Conservation (phyloP, 2,888 invertebrate species). For the Beris chalybata region DNA sequence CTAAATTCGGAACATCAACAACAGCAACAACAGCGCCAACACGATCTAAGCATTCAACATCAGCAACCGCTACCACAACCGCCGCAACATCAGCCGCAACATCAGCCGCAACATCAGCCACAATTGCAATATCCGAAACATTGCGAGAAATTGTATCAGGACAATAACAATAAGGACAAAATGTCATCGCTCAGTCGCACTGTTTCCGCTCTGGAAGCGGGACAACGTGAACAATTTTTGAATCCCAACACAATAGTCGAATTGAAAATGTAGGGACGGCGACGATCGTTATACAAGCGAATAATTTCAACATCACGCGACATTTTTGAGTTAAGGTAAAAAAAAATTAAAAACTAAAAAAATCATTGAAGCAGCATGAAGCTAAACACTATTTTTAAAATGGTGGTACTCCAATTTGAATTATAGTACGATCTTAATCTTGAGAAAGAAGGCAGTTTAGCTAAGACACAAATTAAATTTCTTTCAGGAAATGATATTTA, state of each 20-base stretch:
- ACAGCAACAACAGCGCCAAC: conserved; percentile 39
- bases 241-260: conserved; percentile 57
- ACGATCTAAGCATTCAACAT: conserved; percentile 45
- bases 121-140: conserved; percentile 13
- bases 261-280: conserved; percentile 52
- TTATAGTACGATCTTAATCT: too few relatives aligned
- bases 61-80: conserved; percentile 48
- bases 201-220: conserved; percentile 53
- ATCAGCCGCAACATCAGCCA: conserved; percentile 16
- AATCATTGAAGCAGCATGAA: too few relatives aligned
- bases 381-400: too few relatives aligned
- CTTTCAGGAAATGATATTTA: too few relatives aligned
- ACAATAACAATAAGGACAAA: conserved; percentile 44
- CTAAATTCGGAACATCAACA: conserved; percentile 46
- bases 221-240: conserved; percentile 56
- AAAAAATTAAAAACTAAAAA: too few relatives aligned
- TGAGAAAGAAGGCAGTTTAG: too few relatives aligned
- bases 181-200: conserved; percentile 52
- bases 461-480: too few relatives aligned
- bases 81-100: conserved; percentile 24
- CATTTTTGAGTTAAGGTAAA: too few relatives aligned
- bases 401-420: too few relatives aligned
- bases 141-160: conserved; percentile 39
- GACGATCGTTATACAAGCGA: not conserved
- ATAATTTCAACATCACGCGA: too few relatives aligned